A percentile compares a stretch with the other conserved stretches of the same genome.
Conservation (phyloP, 37 sponge, comb jelly and placozoan species). For the Diacarnus erythraeanus region DNA sequence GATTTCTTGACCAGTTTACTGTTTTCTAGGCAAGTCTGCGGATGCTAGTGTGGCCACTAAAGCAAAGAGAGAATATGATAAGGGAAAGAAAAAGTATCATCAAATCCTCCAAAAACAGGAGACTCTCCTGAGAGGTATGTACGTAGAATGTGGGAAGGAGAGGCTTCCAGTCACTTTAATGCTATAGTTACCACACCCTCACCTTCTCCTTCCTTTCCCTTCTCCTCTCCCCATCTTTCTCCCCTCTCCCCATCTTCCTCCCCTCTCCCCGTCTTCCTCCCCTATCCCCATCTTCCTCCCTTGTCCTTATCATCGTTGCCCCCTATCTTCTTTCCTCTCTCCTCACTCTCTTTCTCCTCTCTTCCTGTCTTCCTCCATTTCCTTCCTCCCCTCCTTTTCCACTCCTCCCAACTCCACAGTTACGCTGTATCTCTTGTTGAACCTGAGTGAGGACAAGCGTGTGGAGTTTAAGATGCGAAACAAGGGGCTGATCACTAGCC, state of each 20-base stretch:
- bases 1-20: neutral
- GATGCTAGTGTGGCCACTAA: neutral
- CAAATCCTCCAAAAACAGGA: slow-evolving; percentile 86
- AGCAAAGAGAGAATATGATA: slow-evolving; percentile 77
- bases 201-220: slow-evolving; percentile 6
- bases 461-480: slow-evolving; percentile 94
- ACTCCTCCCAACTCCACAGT: slow-evolving; percentile 42
- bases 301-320: neutral
- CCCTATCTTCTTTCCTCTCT: neutral
- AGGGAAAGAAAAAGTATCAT: slow-evolving; percentile 73
- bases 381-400: neutral
- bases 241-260: too few relatives aligned
- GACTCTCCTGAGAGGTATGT: slow-evolving; percentile 80
- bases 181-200: slow-evolving; percentile 8
- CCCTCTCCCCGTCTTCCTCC: too few relatives aligned
- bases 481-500: slow-evolving; percentile 61
- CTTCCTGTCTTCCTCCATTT: neutral
- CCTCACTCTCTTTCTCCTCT: neutral
- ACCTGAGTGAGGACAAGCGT: slow-evolving; percentile 85
- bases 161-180: neutral
- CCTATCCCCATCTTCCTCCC: too few relatives aligned
- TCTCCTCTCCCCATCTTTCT: neutral
- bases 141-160: neutral
- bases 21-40: slow-evolving; percentile 12
- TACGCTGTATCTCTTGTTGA: slow-evolving; percentile 82